These are phyloP conservation scores for Temnothorax curvispinosus DNA, from an alignment of 1,140 invertebrate genomes.

Conservation along the genomic window DNA sequence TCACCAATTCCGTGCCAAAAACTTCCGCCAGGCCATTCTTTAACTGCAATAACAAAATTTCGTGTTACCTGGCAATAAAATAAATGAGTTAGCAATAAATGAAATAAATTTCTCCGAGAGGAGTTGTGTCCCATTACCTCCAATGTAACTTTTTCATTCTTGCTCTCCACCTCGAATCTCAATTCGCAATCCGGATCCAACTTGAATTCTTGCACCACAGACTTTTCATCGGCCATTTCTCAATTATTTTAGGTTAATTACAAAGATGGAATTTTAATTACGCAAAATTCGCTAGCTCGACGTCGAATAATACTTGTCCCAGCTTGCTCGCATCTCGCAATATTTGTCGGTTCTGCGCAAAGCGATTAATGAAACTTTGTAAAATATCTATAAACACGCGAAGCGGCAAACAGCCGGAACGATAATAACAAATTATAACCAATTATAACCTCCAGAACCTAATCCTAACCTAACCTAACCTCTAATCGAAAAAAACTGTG, in stretches of 20 bases:
- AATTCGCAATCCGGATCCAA: constrained; percentile 96
- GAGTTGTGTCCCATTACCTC: constrained; percentile 87
- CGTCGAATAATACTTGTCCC: not conserved
- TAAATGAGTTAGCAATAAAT: not conserved
- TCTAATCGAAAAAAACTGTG: not conserved
- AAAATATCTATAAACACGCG: not conserved
- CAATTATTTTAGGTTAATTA: constrained; percentile 3
- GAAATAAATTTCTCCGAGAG: not conserved
- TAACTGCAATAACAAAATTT: constrained; percentile 86
- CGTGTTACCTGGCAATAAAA: not conserved
- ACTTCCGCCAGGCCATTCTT: constrained; percentile 96
- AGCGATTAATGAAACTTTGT: not conserved
- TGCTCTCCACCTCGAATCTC: constrained; percentile 96
- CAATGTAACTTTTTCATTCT: constrained; percentile 93
- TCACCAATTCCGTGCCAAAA: constrained; percentile 98
- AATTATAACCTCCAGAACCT: no score
- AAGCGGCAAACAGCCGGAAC: not conserved
- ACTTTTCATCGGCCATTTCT: constrained; percentile 81
- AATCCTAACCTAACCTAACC: no score
- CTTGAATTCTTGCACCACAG: constrained; percentile 90
- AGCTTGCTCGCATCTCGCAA: not conserved
- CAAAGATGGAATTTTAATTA: not conserved
- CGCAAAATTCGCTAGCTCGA: not conserved
- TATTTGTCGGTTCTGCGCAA: not conserved
- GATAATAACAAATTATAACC: not conserved